phyloP scores from a whole-genome alignment of 2,888 invertebrate genomes.

The Lottia gigantea region DNA sequence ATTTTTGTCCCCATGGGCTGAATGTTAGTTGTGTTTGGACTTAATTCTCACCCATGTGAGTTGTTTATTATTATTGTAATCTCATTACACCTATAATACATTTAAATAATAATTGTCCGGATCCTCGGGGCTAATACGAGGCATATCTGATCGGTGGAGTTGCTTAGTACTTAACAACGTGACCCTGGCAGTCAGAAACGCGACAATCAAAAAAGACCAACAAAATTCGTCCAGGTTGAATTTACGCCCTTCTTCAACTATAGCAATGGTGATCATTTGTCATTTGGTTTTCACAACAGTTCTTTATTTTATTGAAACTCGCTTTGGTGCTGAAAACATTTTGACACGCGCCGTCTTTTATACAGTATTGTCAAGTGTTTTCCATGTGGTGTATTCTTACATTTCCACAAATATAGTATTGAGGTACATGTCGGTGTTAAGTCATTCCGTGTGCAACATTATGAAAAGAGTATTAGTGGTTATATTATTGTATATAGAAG shows the following conservation, averaged over 20 bases:
- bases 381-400: slow-evolving; percentile 41
- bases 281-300: background rate
- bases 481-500: slow-evolving; percentile 30
- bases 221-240: background rate
- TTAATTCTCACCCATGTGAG: too few species aligned
- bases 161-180: too few species aligned
- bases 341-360: background rate
- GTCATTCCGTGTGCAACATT: slow-evolving; percentile 41
- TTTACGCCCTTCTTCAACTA: background rate
- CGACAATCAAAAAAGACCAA: slow-evolving; percentile 31
- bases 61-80: too few species aligned
- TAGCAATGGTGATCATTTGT: background rate
- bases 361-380: slow-evolving; percentile 26
- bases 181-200: slow-evolving; percentile 36
- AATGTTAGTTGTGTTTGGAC: too few species aligned
- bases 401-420: slow-evolving; percentile 35
- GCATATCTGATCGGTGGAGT: too few species aligned
- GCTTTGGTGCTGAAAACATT: slow-evolving; percentile 13
- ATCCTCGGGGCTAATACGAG: too few species aligned
- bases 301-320: background rate
- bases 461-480: slow-evolving; percentile 39
- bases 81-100: too few species aligned
- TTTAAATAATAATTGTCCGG: too few species aligned
- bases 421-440: slow-evolving; percentile 35
- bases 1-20: too few species aligned